phyloP scores from a whole-genome alignment of 2,797 vertebrate genomes.

The Chaetodon trifasciatus region DNA sequence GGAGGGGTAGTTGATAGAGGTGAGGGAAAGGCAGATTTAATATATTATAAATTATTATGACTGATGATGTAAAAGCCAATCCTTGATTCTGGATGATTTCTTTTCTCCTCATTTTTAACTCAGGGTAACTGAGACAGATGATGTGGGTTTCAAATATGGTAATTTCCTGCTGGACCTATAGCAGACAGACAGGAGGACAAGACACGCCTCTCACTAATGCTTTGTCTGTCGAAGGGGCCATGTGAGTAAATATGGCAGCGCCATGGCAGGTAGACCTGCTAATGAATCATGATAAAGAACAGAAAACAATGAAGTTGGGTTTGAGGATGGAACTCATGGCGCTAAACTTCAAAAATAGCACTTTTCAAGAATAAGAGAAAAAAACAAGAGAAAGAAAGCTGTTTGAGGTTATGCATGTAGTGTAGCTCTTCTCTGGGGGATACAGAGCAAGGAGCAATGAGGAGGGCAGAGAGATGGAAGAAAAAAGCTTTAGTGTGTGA shows the following conservation, averaged over 20 bases:
- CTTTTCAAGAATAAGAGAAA: constrained; percentile 76
- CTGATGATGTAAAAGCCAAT: constrained; percentile 81
- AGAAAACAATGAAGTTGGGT: constrained; percentile 52
- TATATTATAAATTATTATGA: constrained; percentile 86
- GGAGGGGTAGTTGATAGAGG: constrained; percentile 65
- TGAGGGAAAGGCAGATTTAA: constrained; percentile 80
- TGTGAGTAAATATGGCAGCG: constrained; percentile 50
- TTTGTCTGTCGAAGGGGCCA: constrained; percentile 50
- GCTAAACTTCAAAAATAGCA: constrained; percentile 83
- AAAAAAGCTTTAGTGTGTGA: constrained; percentile 82
- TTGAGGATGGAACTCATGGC: constrained; percentile 56
- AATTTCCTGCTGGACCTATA: constrained; percentile 82
- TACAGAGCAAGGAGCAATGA: constrained; percentile 18
- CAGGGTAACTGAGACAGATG: constrained; percentile 87
- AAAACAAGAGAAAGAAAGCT: constrained; percentile 50
- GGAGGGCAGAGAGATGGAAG: constrained; percentile 49
- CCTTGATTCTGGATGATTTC: constrained; percentile 76
- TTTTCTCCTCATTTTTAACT: constrained; percentile 83
- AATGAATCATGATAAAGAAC: constrained; percentile 58
- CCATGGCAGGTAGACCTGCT: constrained; percentile 63
- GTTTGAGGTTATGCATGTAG: constrained; percentile 74
- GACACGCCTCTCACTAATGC: constrained; percentile 49
- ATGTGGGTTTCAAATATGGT: constrained; percentile 71
- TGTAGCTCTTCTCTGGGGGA: constrained; percentile 72
- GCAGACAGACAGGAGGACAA: constrained; percentile 68